Percentiles rank a stretch among this genome's conserved stretches.
phyloP scores from a whole-genome alignment of 1,140 invertebrate genomes.

The Lamellibrachia luymesi region DNA sequence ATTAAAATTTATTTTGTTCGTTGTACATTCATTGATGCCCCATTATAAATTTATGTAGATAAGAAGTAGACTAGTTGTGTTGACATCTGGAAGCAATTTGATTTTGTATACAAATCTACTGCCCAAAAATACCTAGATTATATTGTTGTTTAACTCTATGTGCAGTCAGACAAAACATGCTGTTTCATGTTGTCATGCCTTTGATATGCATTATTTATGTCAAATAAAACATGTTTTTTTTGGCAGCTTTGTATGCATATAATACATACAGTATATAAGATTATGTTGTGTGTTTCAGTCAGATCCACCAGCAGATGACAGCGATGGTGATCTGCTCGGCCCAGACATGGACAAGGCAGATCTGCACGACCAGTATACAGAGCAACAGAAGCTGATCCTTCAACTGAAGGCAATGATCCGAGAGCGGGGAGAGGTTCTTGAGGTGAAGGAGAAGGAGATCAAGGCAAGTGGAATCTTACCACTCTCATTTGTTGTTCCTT shows the following conservation, averaged over 20 bases:
- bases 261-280: no score
- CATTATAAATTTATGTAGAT: no score
- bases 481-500: not conserved
- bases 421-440: slow-evolving; percentile 49
- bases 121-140: no score
- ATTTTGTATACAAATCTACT: no score
- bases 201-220: no score
- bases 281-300: not conserved
- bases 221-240: no score
- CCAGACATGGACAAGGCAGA: slow-evolving; percentile 27
- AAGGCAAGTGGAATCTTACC: slow-evolving; percentile 35
- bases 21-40: not conserved
- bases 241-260: no score
- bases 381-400: slow-evolving; percentile 54
- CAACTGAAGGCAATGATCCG: slow-evolving; percentile 55
- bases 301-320: not conserved
- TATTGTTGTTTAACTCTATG: no score
- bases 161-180: no score
- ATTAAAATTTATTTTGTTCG: not conserved
- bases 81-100: no score
- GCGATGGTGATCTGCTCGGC: not conserved
- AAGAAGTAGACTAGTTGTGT: no score
- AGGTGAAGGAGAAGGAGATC: slow-evolving; percentile 51
- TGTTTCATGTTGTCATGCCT: no score
- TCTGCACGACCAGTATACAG: slow-evolving; percentile 42